A percentile compares a stretch with the other conserved stretches of the same genome.
Evolutionary conservation across 1,140 invertebrate genomes (phyloP).

Genomic region (Periplaneta americana): DNA sequence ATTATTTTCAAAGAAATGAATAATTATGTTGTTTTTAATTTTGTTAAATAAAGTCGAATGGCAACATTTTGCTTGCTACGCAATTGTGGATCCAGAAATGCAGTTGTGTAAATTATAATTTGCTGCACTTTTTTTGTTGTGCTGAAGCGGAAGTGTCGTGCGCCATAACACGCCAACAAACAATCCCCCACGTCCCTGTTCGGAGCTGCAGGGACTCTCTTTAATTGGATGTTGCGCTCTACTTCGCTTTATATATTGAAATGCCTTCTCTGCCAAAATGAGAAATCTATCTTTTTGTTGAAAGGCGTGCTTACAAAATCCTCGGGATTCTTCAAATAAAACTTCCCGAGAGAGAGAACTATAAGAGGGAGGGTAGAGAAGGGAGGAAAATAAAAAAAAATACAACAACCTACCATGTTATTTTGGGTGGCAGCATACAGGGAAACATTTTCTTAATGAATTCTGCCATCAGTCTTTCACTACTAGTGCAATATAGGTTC

Average conservation of each 20-base stretch:
- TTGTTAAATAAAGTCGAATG: too few relatives aligned
- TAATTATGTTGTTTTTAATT: too few relatives aligned
- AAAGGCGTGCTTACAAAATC: background rate
- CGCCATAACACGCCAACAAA: background rate
- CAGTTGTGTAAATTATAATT: too few relatives aligned
- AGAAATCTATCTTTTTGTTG: background rate
- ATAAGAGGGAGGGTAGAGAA: background rate
- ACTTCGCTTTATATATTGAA: background rate
- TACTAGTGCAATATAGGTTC: background rate
- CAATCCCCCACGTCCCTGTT: background rate
- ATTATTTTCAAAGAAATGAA: too few relatives aligned
- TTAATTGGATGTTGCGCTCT: background rate
- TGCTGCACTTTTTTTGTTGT: too few relatives aligned
- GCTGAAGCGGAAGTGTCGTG: background rate
- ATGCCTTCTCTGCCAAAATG: background rate
- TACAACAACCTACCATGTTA: background rate
- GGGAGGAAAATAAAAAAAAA: background rate
- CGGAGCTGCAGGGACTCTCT: background rate
- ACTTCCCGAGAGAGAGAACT: background rate
- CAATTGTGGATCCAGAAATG: too few relatives aligned
- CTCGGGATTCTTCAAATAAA: background rate
- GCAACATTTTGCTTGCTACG: too few relatives aligned
- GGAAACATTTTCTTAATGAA: background rate
- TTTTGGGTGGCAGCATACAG: background rate
- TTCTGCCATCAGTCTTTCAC: background rate